Evolutionary conservation across 2,888 invertebrate species (phyloP), one percentile per base, ranked within the genome.

Genomic region (Apotomis betuletana): DNA sequence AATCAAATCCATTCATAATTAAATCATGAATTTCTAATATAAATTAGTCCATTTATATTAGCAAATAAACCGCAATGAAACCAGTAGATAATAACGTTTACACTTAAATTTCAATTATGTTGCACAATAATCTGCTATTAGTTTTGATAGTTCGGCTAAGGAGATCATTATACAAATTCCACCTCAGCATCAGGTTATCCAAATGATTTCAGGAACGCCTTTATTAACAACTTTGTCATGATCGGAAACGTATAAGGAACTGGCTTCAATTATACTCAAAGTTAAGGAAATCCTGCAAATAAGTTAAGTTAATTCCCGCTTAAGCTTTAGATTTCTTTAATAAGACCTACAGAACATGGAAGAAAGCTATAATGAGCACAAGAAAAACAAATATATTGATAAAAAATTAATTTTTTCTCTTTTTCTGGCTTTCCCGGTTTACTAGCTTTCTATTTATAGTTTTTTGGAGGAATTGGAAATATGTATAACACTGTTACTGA

Each of bases 31-130:
- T 5, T 9, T 36, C 13, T 77, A 76, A 79, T 81, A 78, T 78
- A 81, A 74, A 75, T 62, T 74, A 76, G 75, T 74, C 77, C 77
- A 79, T 79, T 80, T 76, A 78, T 68, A 80, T 79, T 77, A 74
- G 77, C 75, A 77, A 80, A 79, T 69, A 60, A 63, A 84, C 83
- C 83, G 73, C 84, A 81, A 58, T 57, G 12, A 74, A 82, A 84
- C 83, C 74, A 70, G 80, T 80, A 75, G 59, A 8, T 55, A 63
- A 62, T 70, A 38, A 10, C 9, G 61, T 54, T 13, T 13, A 61
- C 72, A 68, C 72, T 75, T 74, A 70, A 74, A 70, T 62, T 62
- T 44, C 58, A 62, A 74, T 73, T 68, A 73, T 41, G 27, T 69
- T 74, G n/a, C 62, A 62, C 65, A 73, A 71, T 67, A 68, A 60